A percentile compares a stretch with the other conserved stretches of the same genome.
Conservation (phyloP, 2,113 vertebrate species). For the Neomonachus schauinslandi region DNA sequence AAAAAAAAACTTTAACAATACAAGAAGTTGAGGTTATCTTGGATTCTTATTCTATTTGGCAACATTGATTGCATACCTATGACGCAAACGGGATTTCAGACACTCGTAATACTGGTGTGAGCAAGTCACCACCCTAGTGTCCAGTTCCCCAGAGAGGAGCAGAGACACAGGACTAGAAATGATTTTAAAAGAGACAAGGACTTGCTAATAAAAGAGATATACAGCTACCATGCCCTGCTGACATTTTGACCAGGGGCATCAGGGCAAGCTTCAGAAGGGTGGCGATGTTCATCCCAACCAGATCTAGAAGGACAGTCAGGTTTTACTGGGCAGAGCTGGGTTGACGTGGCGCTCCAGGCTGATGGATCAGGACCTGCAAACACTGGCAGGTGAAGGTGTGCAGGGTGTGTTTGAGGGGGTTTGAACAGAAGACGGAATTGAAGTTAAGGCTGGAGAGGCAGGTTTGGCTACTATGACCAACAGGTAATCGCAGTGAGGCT, state of each 20-base stretch:
- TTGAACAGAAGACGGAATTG: not conserved
- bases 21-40: not conserved
- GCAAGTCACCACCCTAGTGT: not conserved
- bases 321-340: not conserved
- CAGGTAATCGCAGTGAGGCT: accelerated
- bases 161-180: not conserved
- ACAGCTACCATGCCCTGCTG: not conserved
- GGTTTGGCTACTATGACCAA: not conserved
- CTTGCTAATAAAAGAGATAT: not conserved
- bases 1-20: not conserved
- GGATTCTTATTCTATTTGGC: not conserved
- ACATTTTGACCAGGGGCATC: not conserved
- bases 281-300: not conserved
- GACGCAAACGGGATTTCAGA: not conserved
- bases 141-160: not conserved
- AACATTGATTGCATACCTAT: not conserved
- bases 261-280: not conserved
- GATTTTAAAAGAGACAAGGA: not conserved
- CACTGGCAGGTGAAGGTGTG: accelerated
- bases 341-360: accelerated
- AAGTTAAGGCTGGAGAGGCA: not conserved
- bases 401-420: not conserved
- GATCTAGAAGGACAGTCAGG: not conserved
- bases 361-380: not conserved
- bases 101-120: not conserved